Conservation (phyloP, 2,113 vertebrate species). For the Lucifuga dentata region DNA sequence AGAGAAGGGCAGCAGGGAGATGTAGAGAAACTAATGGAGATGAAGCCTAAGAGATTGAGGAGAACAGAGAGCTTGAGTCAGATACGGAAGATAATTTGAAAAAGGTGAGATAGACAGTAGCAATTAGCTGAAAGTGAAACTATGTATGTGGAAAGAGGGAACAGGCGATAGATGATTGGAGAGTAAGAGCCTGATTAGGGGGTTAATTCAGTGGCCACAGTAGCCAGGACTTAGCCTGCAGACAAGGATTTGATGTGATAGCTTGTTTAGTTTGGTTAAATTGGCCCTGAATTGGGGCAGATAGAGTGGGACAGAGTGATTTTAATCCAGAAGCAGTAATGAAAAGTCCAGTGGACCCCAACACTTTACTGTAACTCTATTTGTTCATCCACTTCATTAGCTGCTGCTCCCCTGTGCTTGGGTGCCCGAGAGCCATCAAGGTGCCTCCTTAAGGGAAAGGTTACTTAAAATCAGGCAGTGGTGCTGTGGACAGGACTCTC, state of each 20-base stretch:
- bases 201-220: conserved; percentile 72
- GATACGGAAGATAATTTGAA: conserved; percentile 55
- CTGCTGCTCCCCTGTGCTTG: conserved; percentile 43
- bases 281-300: conserved; percentile 72
- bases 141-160: conserved; percentile 44
- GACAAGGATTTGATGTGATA: conserved; percentile 79
- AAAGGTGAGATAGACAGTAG: conserved; percentile 52
- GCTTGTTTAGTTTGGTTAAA: conserved; percentile 81
- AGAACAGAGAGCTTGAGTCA: conserved; percentile 57
- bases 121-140: conserved; percentile 42
- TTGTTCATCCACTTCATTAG: conserved; percentile 79
- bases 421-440: conserved; percentile 63
- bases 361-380: conserved; percentile 73
- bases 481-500: conserved; percentile 66
- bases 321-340: conserved; percentile 77
- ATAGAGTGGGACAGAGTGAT: conserved; percentile 66
- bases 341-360: conserved; percentile 70
- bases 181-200: conserved; percentile 67
- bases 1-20: conserved; percentile 33
- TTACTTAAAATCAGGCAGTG: conserved; percentile 72
- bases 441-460: conserved; percentile 75
- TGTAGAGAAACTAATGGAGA: conserved; percentile 53
- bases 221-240: conserved; percentile 61
- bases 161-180: conserved; percentile 60
- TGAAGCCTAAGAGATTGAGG: conserved; percentile 53